These are phyloP conservation scores for Semicossyphus pulcher DNA, from an alignment of 2,113 vertebrate genomes.

Conservation along the genomic window DNA sequence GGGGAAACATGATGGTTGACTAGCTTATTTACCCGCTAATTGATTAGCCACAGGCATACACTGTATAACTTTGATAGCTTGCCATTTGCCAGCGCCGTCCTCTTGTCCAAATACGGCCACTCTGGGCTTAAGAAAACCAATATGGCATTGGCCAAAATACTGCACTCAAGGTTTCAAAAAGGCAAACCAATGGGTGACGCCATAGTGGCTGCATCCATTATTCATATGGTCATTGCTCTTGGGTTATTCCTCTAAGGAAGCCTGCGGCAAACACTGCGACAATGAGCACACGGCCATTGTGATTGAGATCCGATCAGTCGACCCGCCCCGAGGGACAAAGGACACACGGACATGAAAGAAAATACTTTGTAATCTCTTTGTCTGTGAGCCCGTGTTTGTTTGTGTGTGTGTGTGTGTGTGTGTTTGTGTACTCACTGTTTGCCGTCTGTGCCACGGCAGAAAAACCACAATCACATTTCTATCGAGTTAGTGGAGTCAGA, in stretches of 20 bases:
- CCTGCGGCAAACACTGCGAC: slow-evolving; percentile 1
- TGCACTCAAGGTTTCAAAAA: neutral
- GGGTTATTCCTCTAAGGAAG: slow-evolving; percentile 37
- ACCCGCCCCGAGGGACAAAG: slow-evolving; percentile 17
- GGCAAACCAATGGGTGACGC: neutral
- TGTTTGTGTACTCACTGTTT: slow-evolving; percentile 8
- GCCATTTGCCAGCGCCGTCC: too few relatives aligned
- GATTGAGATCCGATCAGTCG: slow-evolving; percentile 17
- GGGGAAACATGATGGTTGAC: too few relatives aligned
- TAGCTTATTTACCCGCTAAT: too few relatives aligned
- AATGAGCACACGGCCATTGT: neutral
- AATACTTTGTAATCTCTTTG: slow-evolving; percentile 17
- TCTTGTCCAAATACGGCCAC: too few relatives aligned
- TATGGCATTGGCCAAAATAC: too few relatives aligned
- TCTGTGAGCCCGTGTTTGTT: slow-evolving; percentile 7
- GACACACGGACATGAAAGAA: slow-evolving; percentile 3
- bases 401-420: slow-evolving; percentile 9
- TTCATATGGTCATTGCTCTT: slow-evolving; percentile 36
- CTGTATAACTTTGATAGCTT: too few relatives aligned
- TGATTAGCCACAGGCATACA: too few relatives aligned
- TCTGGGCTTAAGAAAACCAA: neutral
- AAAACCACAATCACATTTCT: slow-evolving; percentile 63
- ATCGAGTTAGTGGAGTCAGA: slow-evolving; percentile 58
- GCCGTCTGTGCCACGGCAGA: slow-evolving; percentile 8
- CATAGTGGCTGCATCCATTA: neutral